Evolutionary conservation across 2,888 invertebrate species (phyloP).

Genomic region (Plagiodera versicolora): DNA sequence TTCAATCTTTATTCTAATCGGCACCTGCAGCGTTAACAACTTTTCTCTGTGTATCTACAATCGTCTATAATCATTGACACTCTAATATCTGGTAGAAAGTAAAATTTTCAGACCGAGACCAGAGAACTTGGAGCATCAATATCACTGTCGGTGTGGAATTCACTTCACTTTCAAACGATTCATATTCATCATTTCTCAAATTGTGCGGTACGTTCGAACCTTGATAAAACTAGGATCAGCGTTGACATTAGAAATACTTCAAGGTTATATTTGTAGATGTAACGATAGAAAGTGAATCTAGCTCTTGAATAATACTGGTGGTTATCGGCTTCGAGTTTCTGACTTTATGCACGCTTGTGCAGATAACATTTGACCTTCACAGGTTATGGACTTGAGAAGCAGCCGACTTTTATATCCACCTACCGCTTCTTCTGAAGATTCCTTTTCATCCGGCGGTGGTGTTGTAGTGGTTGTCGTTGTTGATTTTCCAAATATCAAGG

Average conservation of each 20-base stretch:
- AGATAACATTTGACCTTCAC: too few relatives aligned
- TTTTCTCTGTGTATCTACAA: not conserved
- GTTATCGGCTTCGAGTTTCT: too few relatives aligned
- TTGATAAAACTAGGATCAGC: not conserved
- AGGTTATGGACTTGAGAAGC: not conserved
- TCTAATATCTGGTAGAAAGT: conserved; percentile 34
- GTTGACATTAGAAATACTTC: not conserved
- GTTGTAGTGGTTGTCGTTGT: conserved; percentile 59
- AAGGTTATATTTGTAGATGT: not conserved
- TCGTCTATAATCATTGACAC: not conserved
- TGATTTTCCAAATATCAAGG: conserved; percentile 63
- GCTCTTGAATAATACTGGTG: not conserved
- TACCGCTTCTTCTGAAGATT: conserved; percentile 38
- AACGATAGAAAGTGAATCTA: not conserved
- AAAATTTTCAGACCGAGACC: conserved; percentile 35
- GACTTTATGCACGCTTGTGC: too few relatives aligned
- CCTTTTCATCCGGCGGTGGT: conserved; percentile 44
- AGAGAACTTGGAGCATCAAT: conserved; percentile 5
- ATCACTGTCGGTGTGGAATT: conserved; percentile 4
- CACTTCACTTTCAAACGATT: not conserved
- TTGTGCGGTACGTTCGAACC: not conserved
- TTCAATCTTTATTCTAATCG: too few relatives aligned
- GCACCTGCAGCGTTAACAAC: not conserved
- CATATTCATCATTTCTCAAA: not conserved
- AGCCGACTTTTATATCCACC: conserved; percentile 4